Percentiles rank a stretch among this genome's conserved stretches.
Evolutionary conservation across 2,888 invertebrate species (phyloP).

Genomic region (Orchestes rusci): DNA sequence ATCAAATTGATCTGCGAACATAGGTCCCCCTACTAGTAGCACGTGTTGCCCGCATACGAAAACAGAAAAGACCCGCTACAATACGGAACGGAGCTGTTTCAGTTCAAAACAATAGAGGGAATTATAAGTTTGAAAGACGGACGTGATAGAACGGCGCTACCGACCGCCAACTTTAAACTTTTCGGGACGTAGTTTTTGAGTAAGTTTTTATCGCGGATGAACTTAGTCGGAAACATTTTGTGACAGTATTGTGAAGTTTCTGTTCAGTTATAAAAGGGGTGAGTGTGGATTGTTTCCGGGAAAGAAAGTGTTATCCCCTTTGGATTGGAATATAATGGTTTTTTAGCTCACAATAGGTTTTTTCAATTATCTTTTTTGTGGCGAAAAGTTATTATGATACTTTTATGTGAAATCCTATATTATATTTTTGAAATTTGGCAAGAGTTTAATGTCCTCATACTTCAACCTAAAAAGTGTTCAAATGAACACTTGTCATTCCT

Average conservation of each 20-base stretch:
- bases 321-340: too few species aligned
- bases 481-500: too few species aligned
- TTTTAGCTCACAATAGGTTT: too few species aligned
- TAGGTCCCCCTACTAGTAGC: conserved; percentile 13
- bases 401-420: too few species aligned
- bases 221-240: not conserved
- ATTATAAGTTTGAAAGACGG: conserved; percentile 20
- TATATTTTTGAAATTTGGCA: too few species aligned
- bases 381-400: too few species aligned
- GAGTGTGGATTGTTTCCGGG: not conserved
- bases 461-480: too few species aligned
- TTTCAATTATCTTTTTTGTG: too few species aligned
- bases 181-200: conserved; percentile 1
- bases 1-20: too few species aligned
- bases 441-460: too few species aligned
- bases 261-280: not conserved
- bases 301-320: too few species aligned
- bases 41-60: conserved; percentile 22
- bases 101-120: conserved; percentile 21
- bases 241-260: too few species aligned
- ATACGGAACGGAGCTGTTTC: conserved; percentile 13
- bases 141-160: conserved; percentile 10
- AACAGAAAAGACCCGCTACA: conserved; percentile 18
- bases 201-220: not conserved
- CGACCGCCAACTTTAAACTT: conserved; percentile 13